Evolutionary conservation across 2,797 vertebrate genomes (phyloP).

Genomic region (Takifugu rubripes): DNA sequence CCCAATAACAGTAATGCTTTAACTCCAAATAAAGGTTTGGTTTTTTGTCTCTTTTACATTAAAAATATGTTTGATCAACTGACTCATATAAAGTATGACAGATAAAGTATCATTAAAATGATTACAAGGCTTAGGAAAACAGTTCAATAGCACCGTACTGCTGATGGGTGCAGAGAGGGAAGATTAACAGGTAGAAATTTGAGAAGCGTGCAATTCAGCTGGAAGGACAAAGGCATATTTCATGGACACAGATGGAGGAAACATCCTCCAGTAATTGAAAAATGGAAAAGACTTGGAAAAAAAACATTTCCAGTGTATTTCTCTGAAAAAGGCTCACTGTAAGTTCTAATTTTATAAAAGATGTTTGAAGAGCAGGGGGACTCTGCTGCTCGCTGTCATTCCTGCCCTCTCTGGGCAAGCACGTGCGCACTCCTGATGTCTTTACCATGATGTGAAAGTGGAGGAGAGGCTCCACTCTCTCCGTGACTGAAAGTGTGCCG

Average conservation of each 20-base stretch:
- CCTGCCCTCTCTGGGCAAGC: constrained; percentile 31
- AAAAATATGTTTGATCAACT: no score
- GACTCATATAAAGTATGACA: no score
- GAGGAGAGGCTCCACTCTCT: constrained; percentile 46
- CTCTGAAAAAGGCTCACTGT: constrained; percentile 58
- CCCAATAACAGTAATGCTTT: constrained; percentile 44
- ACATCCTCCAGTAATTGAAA: constrained; percentile 38
- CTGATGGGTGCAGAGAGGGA: background rate
- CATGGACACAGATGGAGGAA: constrained; percentile 10
- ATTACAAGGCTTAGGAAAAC: no score
- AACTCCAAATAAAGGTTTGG: constrained; percentile 18
- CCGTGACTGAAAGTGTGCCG: constrained; percentile 59
- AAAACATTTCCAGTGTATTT: constrained; percentile 58
- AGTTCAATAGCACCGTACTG: no score
- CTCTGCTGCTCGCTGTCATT: constrained; percentile 26
- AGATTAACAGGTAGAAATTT: background rate
- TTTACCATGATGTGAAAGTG: constrained; percentile 51
- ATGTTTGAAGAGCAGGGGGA: constrained; percentile 45
- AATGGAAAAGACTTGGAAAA: constrained; percentile 43
- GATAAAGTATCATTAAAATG: no score
- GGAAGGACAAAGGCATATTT: constrained; percentile 6
- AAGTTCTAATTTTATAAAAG: constrained; percentile 66
- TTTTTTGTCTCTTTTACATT: no score
- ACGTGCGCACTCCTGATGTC: constrained; percentile 31
- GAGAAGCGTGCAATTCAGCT: background rate